phyloP scores from a whole-genome alignment of 2,113 vertebrate genomes.

The Chionomys nivalis region DNA sequence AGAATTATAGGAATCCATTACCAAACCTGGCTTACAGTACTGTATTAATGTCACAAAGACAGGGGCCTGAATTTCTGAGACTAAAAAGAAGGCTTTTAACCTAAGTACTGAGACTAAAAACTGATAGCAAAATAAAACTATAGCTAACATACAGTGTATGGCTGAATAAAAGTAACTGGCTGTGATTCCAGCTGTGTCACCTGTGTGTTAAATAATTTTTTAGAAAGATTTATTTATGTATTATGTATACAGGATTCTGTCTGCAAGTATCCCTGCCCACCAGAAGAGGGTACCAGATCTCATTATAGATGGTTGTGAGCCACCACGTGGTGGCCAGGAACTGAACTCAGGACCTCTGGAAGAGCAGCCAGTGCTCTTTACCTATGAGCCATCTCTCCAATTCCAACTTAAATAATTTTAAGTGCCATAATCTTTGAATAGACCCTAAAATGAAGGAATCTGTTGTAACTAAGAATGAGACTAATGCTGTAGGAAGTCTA shows the following conservation, averaged over 20 bases:
- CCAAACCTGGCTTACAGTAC: background rate
- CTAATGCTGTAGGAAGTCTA: background rate
- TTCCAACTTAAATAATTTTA: constrained; percentile 10
- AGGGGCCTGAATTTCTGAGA: background rate
- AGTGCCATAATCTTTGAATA: constrained; percentile 16
- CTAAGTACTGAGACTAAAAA: background rate
- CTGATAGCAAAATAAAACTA: constrained; percentile 33
- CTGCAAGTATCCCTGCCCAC: too few relatives aligned
- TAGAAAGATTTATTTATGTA: too few relatives aligned
- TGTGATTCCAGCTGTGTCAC: background rate
- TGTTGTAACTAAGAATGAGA: background rate
- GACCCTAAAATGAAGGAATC: background rate
- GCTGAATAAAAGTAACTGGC: background rate
- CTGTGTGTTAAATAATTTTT: background rate
- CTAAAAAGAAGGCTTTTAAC: constrained; percentile 43
- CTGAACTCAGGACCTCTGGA: too few relatives aligned
- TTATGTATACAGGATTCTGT: too few relatives aligned
- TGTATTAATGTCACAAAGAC: background rate
- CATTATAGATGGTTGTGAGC: too few relatives aligned
- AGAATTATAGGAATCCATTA: background rate
- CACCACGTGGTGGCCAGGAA: too few relatives aligned
- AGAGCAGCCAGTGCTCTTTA: too few relatives aligned
- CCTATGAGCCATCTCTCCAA: too few relatives aligned
- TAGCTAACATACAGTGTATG: background rate
- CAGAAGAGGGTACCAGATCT: too few relatives aligned